phyloP scores from a whole-genome alignment of 2,797 vertebrate genomes.

The Heterohyrax brucei region DNA sequence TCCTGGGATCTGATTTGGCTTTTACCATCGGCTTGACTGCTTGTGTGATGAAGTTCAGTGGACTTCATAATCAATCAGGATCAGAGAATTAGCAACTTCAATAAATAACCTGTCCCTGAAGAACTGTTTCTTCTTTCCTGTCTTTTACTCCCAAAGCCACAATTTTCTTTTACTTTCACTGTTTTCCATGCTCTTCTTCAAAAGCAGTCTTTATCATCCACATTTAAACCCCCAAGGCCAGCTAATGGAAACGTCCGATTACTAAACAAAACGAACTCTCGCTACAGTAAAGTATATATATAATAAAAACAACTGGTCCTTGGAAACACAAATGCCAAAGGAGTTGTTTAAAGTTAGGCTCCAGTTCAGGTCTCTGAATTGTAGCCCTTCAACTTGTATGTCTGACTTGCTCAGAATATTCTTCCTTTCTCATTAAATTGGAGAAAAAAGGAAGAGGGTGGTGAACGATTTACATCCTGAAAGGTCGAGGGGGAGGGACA shows the following conservation, averaged over 20 bases:
- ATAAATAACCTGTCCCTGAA: conserved; percentile 53
- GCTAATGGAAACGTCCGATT: conserved; percentile 69
- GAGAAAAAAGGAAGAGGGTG: conserved; percentile 14
- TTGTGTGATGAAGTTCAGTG: conserved; percentile 22
- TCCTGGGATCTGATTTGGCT: conserved; percentile 48
- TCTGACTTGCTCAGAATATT: conserved; percentile 51
- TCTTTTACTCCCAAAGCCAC: conserved; percentile 60
- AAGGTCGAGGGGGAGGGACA: background rate
- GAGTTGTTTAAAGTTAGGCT: conserved; percentile 74
- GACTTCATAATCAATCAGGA: conserved; percentile 80
- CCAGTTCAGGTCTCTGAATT: conserved; percentile 64
- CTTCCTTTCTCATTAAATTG: conserved; percentile 32
- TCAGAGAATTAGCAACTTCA: conserved; percentile 73
- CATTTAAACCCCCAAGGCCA: conserved; percentile 70
- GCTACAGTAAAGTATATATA: conserved; percentile 63
- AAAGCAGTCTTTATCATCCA: conserved; percentile 63
- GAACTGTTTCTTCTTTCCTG: conserved; percentile 60
- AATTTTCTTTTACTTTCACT: conserved; percentile 68
- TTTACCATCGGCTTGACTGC: conserved; percentile 58
- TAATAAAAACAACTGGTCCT: conserved; percentile 75
- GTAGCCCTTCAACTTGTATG: conserved; percentile 25
- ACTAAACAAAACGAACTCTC: conserved; percentile 74
- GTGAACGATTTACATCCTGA: background rate
- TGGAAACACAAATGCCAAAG: conserved; percentile 59
- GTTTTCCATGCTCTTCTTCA: conserved; percentile 65